Evolutionary conservation across 2,113 vertebrate species (phyloP), one percentile per base, ranked within the genome.

Genomic region (Cyphomyrus plagiostoma): DNA sequence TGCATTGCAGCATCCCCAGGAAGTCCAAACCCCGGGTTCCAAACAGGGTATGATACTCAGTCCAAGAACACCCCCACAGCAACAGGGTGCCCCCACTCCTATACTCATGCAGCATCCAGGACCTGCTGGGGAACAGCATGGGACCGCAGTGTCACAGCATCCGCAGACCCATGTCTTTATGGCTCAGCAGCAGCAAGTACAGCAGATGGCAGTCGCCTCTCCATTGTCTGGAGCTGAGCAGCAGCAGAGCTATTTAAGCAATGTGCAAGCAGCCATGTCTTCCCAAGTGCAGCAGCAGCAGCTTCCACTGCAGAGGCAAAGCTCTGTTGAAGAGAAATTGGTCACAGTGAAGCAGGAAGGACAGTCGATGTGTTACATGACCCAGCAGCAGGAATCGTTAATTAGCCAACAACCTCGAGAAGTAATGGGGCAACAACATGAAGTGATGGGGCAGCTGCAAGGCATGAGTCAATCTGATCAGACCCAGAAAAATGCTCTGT

Each of bases 21-120:
- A 96, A 30, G 80, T 91, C 66, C 94, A 94, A 86, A 95, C 89
- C 86, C 66, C 92, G 70, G 92, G 90, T 17, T 39, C 92, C 39
- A 96, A 96, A 93, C 95, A 96, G 45, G 92, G 92, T 48, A 93
- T 92, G 11, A 93, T 95, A 30, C 94, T 95, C 35, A 95, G 93
- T 56, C 93, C 95, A 26, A 95, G 93, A 92, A 95, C 95, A 0
- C 93, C 95, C 35, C 92, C 94, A 42, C 96, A 96, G 77, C 95
- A 94, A 21, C 93, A 92, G 49, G 95, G 94, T 23, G 92, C 94
- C 1, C 89, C 95, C 13, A 94, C 94, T 58, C 93, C 95, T 26
- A 92, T 91, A 89, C 94, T 94, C 87, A 91, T 93, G 82, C 90
- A 91, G 23, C 94, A 94, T 53, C 88, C 92, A 53, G 92, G 93